Base-by-base conservation (phyloP, 2,888 invertebrate species). In the Osmoderma eremita region DNA sequence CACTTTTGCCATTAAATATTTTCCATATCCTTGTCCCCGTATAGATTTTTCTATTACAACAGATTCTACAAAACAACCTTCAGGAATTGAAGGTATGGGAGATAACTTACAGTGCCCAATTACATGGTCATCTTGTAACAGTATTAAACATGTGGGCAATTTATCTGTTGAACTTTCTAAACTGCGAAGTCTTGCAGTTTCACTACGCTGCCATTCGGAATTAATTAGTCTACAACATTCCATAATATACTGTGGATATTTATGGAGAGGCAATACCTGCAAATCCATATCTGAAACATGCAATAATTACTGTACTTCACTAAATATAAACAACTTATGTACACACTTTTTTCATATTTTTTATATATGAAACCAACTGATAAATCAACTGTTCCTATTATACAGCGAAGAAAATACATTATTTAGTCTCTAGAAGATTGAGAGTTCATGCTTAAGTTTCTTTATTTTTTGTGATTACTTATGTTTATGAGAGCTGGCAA, bases 181-280 rank as follows among this genome's bases (percentile, higher is more conserved):
- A 58, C 91, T 91, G 80, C 89, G 86, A 84, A 93, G 58, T 76
- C 94, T 86, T 67, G 93, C 92, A 39, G 90, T 89, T 79, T 90
- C 88, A 77, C 93, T 93, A 75, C 94, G 86, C 70, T 91, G 91
- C 94, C 94, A 94, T 85, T 94, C 93, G n/a, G 89, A 88, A 80
- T 94, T 94, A 72, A 94, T 88, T 65, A 94, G 83, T 73, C 87
- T 85, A 78, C 91, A 92, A 78, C 93, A 92, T 77, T 88, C 86
- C 78, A 86, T 85, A 74, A 89, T 84, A 78, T 89, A 88, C 79
- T 93, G 87, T 48, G 90, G 90, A 77, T 90, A 84, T 75, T 88
- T 85, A 78, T 94, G 94, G 69, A 94, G 85, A 68, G 88, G 88
- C 75, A 92, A 83, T 71, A 93, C 88, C 69, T 72, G 64, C 56